A percentile compares a stretch with the other conserved stretches of the same genome.
Conservation (phyloP, 92 coral and sea anemone genomes). For the Pocillopora meandrina region DNA sequence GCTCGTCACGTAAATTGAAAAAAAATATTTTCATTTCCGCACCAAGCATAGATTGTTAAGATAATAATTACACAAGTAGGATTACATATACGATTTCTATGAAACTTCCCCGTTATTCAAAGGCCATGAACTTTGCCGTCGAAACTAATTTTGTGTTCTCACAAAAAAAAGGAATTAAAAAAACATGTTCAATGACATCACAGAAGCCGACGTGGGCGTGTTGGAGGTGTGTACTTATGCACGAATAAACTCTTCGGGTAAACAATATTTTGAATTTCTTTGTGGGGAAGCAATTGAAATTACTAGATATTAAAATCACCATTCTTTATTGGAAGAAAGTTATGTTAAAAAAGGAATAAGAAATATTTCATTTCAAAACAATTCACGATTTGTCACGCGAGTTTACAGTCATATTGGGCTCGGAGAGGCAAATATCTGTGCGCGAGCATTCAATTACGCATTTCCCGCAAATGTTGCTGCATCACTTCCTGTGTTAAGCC, state of each 20-base stretch:
- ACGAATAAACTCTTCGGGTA: background rate
- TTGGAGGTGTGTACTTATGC: conserved; percentile 20
- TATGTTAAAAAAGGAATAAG: too few relatives aligned
- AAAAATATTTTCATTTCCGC: background rate
- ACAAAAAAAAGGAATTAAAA: too few relatives aligned
- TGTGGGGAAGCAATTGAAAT: background rate
- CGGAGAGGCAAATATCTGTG: background rate
- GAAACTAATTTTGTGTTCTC: too few relatives aligned
- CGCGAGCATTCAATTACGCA: background rate
- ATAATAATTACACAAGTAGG: background rate
- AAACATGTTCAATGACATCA: background rate
- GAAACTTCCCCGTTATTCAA: background rate
- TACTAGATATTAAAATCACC: background rate
- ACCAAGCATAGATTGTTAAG: background rate
- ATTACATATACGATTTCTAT: background rate
- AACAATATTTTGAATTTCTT: background rate
- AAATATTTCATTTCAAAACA: too few relatives aligned
- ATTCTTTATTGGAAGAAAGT: background rate
- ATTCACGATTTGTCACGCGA: too few relatives aligned
- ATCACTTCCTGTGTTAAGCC: background rate
- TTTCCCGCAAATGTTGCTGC: background rate
- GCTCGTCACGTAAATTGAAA: background rate
- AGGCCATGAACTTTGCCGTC: background rate
- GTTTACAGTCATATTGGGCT: too few relatives aligned
- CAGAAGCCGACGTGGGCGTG: conserved; percentile 14